These are phyloP conservation scores for Leistus spinibarbis DNA, from an alignment of 2,888 invertebrate genomes.

Conservation along the genomic window DNA sequence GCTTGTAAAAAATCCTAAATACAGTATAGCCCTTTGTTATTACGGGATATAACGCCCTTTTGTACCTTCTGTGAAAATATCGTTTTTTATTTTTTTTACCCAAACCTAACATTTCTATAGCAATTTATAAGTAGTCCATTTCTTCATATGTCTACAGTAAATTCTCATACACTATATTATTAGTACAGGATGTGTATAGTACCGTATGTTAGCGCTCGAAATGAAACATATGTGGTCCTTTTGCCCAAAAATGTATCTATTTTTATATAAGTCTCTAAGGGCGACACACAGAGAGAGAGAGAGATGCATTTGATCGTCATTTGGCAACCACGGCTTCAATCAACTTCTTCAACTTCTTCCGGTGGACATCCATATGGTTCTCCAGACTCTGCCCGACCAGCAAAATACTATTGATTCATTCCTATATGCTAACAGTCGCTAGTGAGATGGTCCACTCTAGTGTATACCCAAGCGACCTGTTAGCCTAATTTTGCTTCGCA, in stretches of 20 bases:
- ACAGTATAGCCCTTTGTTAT: too few relatives aligned
- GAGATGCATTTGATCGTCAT: slow-evolving; percentile 53
- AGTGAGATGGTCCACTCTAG: not conserved
- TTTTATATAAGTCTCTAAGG: slow-evolving; percentile 51
- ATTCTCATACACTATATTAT: not conserved
- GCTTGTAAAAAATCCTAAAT: too few relatives aligned
- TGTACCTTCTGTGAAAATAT: not conserved
- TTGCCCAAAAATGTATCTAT: slow-evolving; percentile 50
- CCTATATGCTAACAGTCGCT: not conserved
- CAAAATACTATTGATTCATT: not conserved
- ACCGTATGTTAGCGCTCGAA: not conserved
- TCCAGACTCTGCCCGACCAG: slow-evolving; percentile 21
- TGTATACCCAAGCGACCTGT: slow-evolving; percentile 41
- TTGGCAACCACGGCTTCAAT: slow-evolving; percentile 52
- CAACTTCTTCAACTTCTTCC: slow-evolving; percentile 42
- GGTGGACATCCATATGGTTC: slow-evolving; percentile 31
- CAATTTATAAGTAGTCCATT: too few relatives aligned
- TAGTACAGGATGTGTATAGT: not conserved
- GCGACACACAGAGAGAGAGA: slow-evolving; percentile 34
- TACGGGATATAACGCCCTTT: not conserved
- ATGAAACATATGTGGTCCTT: slow-evolving; percentile 52
- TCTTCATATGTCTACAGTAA: not conserved
- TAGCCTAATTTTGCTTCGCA: slow-evolving; percentile 43
- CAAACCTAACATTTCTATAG: not conserved
- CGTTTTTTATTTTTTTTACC: not conserved